phyloP scores from a whole-genome alignment of 2,797 vertebrate species.

The Falco novaeseelandiae region DNA sequence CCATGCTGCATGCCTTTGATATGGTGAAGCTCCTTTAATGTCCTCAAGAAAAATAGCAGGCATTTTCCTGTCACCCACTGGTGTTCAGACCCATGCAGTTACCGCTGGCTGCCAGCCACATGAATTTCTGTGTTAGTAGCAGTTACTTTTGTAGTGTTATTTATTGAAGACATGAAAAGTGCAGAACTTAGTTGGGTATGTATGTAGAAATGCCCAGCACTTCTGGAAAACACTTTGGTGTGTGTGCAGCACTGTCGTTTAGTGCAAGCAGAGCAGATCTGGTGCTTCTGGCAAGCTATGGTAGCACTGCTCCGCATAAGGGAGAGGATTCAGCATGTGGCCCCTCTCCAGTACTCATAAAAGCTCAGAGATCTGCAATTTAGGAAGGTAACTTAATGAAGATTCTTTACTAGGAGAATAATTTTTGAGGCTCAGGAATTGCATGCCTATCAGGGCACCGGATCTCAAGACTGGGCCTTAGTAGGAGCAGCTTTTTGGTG shows the following conservation, averaged over 20 bases:
- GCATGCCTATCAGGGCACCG: background rate
- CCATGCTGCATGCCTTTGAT: background rate
- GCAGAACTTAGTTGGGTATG: background rate
- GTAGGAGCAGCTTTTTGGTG: background rate
- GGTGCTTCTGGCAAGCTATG: background rate
- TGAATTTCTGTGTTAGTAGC: background rate
- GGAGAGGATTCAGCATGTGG: background rate
- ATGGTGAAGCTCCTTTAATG: background rate
- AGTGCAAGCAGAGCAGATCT: background rate
- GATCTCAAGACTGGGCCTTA: background rate
- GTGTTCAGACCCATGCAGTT: background rate
- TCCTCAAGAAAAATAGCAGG: background rate
- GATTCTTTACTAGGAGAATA: background rate
- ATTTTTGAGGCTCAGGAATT: background rate
- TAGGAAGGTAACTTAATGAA: background rate
- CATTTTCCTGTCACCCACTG: background rate
- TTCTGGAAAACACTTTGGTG: fast-evolving
- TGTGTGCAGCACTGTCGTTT: background rate
- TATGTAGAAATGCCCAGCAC: background rate
- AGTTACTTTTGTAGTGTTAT: background rate
- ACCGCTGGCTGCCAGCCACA: background rate
- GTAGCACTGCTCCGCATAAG: background rate
- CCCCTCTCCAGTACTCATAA: background rate
- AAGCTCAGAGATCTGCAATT: background rate
- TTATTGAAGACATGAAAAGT: background rate